A percentile compares a stretch with the other conserved stretches of the same genome.
Evolutionary conservation across 2,113 vertebrate genomes (phyloP).

Genomic region (Burhinus oedicnemus): DNA sequence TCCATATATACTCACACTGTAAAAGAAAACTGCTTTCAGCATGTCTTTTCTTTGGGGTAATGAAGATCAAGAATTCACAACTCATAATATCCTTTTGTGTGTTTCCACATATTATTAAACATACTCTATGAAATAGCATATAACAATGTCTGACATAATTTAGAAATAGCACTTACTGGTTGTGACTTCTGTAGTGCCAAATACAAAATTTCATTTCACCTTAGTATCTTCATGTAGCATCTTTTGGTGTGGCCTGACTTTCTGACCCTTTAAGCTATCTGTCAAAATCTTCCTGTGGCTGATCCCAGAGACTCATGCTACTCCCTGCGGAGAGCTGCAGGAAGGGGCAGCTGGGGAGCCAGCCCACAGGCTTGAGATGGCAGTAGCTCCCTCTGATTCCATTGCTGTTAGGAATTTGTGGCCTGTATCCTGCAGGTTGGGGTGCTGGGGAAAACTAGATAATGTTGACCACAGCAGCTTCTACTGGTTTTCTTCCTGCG

Average conservation of each 20-base stretch:
- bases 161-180: neutral
- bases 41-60: neutral
- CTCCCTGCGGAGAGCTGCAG: neutral
- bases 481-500: neutral
- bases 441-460: neutral
- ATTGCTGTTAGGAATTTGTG: neutral
- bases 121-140: neutral
- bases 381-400: neutral
- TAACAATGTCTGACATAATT: neutral
- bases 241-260: neutral
- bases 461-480: neutral
- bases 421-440: neutral
- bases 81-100: neutral
- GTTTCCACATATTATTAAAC: neutral
- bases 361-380: neutral
- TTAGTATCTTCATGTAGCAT: neutral
- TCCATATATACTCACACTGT: neutral
- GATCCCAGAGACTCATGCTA: rapidly evolving
- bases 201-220: neutral
- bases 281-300: neutral
- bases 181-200: neutral
- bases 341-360: neutral
- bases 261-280: neutral
- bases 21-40: neutral
- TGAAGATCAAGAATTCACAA: neutral